Evolutionary conservation across 2,888 invertebrate species (phyloP), one percentile per base, ranked within the genome.

Genomic region (Aromia moschata): DNA sequence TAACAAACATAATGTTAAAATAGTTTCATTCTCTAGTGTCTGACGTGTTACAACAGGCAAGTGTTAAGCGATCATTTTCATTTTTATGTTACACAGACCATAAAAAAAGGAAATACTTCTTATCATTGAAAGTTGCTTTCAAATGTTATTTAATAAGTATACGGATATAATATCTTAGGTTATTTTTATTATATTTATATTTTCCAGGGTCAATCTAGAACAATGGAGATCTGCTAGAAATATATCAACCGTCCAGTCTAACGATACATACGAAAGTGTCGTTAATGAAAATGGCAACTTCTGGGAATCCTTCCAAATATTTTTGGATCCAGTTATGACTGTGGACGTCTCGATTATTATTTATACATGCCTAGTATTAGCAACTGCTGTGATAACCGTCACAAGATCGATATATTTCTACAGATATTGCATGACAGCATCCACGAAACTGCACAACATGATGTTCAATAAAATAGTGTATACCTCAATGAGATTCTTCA

Each of bases 401-500:
- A 41, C 77, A 0, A 79, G 84, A 59, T 83, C 84, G 0, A 76
- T 80, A 40, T 58, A 79, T 0, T 87, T 87, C 73, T 89, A 82
- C 58, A 63, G 60, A 46, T 70, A 70, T 44, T 84, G 84, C 65
- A 82, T 86, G 74, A 77, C 74, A 15, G 83, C 87, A 0, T 86
- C 87, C 0, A 79, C 77, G 52, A 79, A 71, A 37, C 77, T 89
- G 1, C 89, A 89, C 71, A 81, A 84, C 62, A 75, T 68, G 5
- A 87, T 79, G 78, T 78, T 79, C 58, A 56, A 64, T 3, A 82
- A 84, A 56, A 82, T 91, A 2, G 84, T 88, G 7, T 79, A 84
- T 31, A 84, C 87, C 0, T 85, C 87, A 0, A 86, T 89, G 80
- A 77, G 81, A 54, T 91, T 91, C 75, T 91, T 90, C 77, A 88